Base-by-base conservation (phyloP, 2,113 vertebrate genomes). In the Nyctereutes procyonoides region DNA sequence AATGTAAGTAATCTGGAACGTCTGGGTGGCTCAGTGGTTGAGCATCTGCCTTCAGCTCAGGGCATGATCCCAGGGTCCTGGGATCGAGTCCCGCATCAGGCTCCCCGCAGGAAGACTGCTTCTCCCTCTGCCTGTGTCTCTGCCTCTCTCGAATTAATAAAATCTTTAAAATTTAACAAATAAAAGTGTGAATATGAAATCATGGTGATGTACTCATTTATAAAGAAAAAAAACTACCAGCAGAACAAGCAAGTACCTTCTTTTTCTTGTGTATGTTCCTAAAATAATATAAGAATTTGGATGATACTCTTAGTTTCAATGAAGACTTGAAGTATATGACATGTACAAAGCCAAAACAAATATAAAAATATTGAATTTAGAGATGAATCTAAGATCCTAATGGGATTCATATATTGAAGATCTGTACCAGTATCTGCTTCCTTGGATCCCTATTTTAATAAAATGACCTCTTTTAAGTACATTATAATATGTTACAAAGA, bases 391-490 rank as follows among this genome's bases (percentile, higher is more conserved):
- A 51, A 38, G 91, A 77, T 76, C 90, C 77, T 79, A 43, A 85
- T 30, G 83, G 80, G 74, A 38, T 76, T 16, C 56, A 96, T 43
- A 91, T 35, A 69, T 69, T 95, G 67, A 86, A 76, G 56, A 86
- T 8, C 12, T 2, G 8, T 16, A 62, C 30, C 80, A 17, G 92
- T 92, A 93, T 90, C n/a, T 71, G 55, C 87, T 94, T 96, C 53
- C 81, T 93, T 90, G 56, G 95, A 19, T 60, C 65, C 65, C 97
- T 93, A 96, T 96, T 65, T 91, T 60, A 48, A n/a, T 51, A 55
- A 80, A 96, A 63, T 71, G 88, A 96, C 74, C 65, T 97, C 89
- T 90, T 95, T 95, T 71, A 96, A 98, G 95, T 63, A 95, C 28
- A 93, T 17, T 79, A 35, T 67, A 79, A 89, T 89, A 76, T 80